phyloP scores from a whole-genome alignment of 2,113 vertebrate species.

The Cynoglossus semilaevis region DNA sequence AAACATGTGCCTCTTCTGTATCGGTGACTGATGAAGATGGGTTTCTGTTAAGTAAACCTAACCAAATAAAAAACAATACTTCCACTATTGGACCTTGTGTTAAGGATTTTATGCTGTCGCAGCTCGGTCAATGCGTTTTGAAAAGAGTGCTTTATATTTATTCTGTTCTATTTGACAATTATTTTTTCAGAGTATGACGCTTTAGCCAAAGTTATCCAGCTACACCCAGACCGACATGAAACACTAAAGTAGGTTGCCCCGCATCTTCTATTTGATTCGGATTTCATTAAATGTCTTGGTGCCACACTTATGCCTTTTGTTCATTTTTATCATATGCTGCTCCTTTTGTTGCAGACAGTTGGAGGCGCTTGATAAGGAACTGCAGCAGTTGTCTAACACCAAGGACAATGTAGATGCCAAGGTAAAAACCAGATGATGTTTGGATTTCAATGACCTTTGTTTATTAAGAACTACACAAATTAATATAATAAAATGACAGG shows the following conservation, averaged over 20 bases:
- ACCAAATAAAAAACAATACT: too few species aligned
- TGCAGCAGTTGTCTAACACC: slow-evolving; percentile 91
- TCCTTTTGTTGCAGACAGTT: slow-evolving; percentile 80
- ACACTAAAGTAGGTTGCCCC: slow-evolving; percentile 87
- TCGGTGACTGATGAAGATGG: too few species aligned
- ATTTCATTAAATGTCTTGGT: neutral
- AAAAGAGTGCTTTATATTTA: too few species aligned
- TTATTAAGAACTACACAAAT: neutral
- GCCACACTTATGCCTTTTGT: neutral
- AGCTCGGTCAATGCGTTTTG: too few species aligned
- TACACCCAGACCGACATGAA: slow-evolving; percentile 95
- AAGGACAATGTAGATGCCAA: slow-evolving; percentile 98
- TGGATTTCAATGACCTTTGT: neutral
- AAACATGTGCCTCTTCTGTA: too few species aligned
- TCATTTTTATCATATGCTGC: neutral
- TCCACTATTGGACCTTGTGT: too few species aligned
- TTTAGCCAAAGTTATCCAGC: slow-evolving; percentile 96
- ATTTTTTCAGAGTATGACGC: slow-evolving; percentile 89
- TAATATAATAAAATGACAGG: too few species aligned
- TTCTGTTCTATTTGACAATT: neutral
- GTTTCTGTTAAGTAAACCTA: too few species aligned
- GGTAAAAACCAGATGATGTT: slow-evolving; percentile 69
- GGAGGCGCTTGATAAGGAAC: slow-evolving; percentile 93
- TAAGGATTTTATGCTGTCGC: too few species aligned
- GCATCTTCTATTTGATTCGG: neutral